Evolutionary conservation across 2,113 vertebrate genomes (phyloP).

Genomic region (Psephotus haematonotus): DNA sequence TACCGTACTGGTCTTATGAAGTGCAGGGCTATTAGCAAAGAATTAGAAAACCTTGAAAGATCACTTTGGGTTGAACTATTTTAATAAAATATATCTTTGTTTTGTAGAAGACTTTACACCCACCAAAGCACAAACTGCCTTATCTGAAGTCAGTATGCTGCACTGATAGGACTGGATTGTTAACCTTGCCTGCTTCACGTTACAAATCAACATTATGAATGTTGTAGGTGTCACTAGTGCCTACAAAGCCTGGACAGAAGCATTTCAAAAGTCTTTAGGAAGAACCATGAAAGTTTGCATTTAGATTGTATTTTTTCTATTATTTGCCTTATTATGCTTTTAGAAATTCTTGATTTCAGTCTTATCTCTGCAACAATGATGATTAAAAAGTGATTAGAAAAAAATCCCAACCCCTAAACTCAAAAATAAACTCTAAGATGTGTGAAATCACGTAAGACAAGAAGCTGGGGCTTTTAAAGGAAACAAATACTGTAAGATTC

Average conservation of each 20-base stretch:
- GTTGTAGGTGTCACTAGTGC: background rate
- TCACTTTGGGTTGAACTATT: background rate
- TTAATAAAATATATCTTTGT: background rate
- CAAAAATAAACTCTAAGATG: background rate
- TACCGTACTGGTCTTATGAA: background rate
- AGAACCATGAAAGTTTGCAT: background rate
- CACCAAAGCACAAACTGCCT: background rate
- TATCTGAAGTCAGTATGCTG: background rate
- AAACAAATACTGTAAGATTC: background rate
- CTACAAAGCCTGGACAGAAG: background rate
- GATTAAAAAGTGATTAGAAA: background rate
- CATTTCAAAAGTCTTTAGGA: background rate
- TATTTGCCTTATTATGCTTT: background rate
- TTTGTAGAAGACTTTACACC: background rate
- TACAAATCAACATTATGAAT: background rate
- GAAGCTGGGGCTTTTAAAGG: background rate
- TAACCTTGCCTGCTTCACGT: background rate
- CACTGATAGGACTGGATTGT: background rate
- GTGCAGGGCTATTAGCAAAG: background rate
- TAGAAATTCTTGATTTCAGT: background rate
- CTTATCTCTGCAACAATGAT: background rate
- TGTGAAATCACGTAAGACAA: background rate
- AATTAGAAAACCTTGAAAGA: background rate
- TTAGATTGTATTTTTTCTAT: background rate
- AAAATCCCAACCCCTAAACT: background rate